Conservation (phyloP, 2,888 invertebrate genomes). For the Lutraria lutraria region DNA sequence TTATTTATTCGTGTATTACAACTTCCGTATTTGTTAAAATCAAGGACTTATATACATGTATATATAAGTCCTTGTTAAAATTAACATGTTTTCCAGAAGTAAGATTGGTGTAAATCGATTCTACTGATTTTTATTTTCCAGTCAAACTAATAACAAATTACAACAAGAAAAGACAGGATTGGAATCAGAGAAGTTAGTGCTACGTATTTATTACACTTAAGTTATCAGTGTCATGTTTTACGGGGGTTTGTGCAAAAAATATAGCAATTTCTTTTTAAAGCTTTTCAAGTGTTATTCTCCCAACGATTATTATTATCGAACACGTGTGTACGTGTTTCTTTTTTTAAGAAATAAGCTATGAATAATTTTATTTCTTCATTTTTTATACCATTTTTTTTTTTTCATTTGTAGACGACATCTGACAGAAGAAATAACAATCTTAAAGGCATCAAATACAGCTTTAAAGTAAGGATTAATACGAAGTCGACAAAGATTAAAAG, state of each 20-base stretch:
- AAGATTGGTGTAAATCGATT: not conserved
- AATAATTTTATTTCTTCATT: not conserved
- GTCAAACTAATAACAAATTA: constrained; percentile 18
- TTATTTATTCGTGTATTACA: too few species aligned
- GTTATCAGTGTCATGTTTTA: not conserved
- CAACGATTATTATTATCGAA: not conserved
- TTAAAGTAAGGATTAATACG: not conserved
- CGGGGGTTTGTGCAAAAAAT: too few species aligned
- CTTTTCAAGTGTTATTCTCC: too few species aligned
- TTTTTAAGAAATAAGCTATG: too few species aligned
- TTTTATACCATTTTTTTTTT: not conserved
- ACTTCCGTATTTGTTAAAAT: too few species aligned
- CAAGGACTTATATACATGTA: too few species aligned
- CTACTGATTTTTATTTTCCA: not conserved
- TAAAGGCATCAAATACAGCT: constrained; percentile 7
- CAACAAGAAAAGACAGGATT: not conserved
- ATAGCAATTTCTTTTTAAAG: too few species aligned
- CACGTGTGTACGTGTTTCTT: not conserved
- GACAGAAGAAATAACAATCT: not conserved
- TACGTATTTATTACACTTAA: not conserved
- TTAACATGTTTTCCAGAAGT: not conserved
- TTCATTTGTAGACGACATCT: not conserved
- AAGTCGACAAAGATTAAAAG: not conserved
- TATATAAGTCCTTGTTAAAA: too few species aligned
- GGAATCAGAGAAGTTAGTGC: not conserved